Percentiles rank a stretch among this genome's conserved stretches.
Conservation (phyloP, 2,113 vertebrate genomes). For the Phoenicopterus ruber region DNA sequence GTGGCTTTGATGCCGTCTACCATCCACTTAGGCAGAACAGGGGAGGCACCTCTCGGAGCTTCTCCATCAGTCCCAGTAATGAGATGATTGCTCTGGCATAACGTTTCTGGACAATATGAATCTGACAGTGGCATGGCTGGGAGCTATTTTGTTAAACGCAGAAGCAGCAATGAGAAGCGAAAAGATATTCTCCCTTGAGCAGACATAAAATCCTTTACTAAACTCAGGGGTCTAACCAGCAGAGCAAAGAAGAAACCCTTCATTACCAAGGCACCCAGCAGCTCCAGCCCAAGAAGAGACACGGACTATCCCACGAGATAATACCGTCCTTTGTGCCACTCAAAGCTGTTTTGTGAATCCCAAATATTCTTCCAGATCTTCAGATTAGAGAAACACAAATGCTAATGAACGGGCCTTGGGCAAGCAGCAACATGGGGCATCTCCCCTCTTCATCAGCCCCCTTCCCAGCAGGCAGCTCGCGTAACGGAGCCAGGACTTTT, state of each 20-base stretch:
- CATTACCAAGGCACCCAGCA: not conserved
- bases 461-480: not conserved
- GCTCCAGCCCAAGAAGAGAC: not conserved
- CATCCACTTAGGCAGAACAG: not conserved
- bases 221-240: not conserved
- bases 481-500: not conserved
- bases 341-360: not conserved
- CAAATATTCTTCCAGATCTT: not conserved
- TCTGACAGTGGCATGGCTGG: not conserved
- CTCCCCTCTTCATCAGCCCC: not conserved
- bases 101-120: not conserved
- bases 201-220: not conserved
- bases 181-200: not conserved
- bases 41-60: not conserved
- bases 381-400: not conserved
- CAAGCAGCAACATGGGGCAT: not conserved
- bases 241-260: not conserved
- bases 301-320: fast-evolving
- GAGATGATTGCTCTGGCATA: not conserved
- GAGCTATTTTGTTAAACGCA: not conserved
- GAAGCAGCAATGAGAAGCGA: not conserved
- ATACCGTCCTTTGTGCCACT: not conserved
- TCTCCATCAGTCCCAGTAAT: not conserved
- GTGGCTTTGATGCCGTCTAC: not conserved
- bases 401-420: not conserved